Evolutionary conservation across 2,888 invertebrate genomes (phyloP).

Genomic region (Malachius bipustulatus): DNA sequence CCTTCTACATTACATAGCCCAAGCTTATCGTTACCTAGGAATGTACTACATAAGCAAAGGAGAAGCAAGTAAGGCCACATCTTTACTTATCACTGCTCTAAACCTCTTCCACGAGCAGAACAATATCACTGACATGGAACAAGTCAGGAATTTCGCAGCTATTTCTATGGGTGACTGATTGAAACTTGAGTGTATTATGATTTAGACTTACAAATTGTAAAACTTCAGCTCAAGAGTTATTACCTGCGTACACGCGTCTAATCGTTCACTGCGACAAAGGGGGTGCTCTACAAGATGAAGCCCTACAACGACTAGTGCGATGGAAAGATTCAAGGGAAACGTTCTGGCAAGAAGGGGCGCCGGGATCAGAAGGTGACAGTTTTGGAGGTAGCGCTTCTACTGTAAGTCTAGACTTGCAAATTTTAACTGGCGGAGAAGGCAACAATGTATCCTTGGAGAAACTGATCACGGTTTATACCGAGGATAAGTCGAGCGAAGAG

Average conservation of each 20-base stretch:
- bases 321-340: conserved; percentile 2
- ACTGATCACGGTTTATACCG: too few species aligned
- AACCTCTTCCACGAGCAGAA: conserved; percentile 25
- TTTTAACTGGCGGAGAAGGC: too few species aligned
- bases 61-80: conserved; percentile 25
- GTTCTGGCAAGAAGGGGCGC: conserved; percentile 1
- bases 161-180: conserved; percentile 28
- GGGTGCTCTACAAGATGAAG: not conserved
- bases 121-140: conserved; percentile 23
- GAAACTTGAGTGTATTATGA: too few species aligned
- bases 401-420: too few species aligned
- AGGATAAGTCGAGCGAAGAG: too few species aligned
- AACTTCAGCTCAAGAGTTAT: not conserved
- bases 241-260: not conserved
- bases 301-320: not conserved
- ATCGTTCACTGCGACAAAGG: conserved; percentile 3
- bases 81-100: conserved; percentile 27
- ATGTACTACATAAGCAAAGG: conserved; percentile 31
- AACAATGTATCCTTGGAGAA: too few species aligned
- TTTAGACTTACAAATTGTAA: too few species aligned
- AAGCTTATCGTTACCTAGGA: conserved; percentile 31
- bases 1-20: conserved; percentile 26
- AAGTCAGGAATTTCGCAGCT: conserved; percentile 29
- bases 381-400: too few species aligned
- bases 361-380: too few species aligned